phyloP scores from a whole-genome alignment of 1,140 invertebrate genomes.

The Anastatus disparis region DNA sequence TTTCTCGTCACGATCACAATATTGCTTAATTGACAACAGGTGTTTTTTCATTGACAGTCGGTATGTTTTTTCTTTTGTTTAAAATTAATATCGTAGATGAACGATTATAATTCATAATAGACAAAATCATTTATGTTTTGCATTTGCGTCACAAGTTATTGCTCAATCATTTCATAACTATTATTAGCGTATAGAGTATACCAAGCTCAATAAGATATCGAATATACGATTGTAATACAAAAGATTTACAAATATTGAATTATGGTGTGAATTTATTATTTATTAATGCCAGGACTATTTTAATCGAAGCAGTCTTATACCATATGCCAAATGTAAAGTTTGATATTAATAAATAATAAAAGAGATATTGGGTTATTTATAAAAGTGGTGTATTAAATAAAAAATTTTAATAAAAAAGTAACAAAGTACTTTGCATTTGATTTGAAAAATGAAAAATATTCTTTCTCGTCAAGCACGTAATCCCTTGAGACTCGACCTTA shows the following conservation, averaged over 20 bases:
- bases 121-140: conserved; percentile 4
- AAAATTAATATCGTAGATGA: too few species aligned
- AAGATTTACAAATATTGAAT: conserved; percentile 1
- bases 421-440: too few species aligned
- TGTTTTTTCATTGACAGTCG: neutral
- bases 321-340: neutral
- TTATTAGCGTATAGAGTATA: neutral
- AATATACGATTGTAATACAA: neutral
- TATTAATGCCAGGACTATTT: neutral
- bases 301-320: neutral
- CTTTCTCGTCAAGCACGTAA: too few species aligned
- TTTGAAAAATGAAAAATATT: too few species aligned
- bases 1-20: neutral
- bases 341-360: neutral
- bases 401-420: neutral
- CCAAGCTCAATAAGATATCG: neutral
- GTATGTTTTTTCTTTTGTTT: too few species aligned
- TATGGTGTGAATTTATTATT: neutral
- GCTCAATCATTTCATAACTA: neutral
- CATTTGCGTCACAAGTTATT: neutral
- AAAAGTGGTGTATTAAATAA: neutral
- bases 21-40: neutral
- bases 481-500: too few species aligned
- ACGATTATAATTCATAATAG: neutral
- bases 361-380: neutral